These are phyloP conservation scores for Ecdyonurus torrentis DNA, from an alignment of 2,888 invertebrate genomes.

Conservation along the genomic window DNA sequence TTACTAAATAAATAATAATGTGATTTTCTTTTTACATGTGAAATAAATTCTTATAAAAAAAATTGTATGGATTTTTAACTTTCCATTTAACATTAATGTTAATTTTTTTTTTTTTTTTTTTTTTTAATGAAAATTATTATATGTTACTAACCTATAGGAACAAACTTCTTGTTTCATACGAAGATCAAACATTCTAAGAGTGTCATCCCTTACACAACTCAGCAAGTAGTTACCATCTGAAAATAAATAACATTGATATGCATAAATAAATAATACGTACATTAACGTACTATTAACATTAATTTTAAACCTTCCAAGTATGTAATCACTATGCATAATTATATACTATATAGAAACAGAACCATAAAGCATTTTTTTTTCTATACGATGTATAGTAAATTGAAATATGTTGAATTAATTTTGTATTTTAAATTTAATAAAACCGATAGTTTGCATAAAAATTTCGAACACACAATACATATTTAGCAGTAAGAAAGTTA, in stretches of 20 bases:
- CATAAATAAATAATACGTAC: slow-evolving; percentile 6
- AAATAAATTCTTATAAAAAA: slow-evolving; percentile 2
- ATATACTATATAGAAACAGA: too few relatives aligned
- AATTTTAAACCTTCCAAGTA: too few relatives aligned
- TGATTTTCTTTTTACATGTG: neutral
- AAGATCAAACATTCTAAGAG: slow-evolving; percentile 83
- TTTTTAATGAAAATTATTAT: too few relatives aligned
- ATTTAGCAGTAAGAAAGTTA: too few relatives aligned
- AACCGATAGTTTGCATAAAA: too few relatives aligned
- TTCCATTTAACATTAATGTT: neutral
- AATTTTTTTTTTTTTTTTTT: neutral
- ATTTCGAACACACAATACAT: too few relatives aligned
- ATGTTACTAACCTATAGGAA: slow-evolving; percentile 85
- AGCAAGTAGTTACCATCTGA: slow-evolving; percentile 79
- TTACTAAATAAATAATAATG: neutral
- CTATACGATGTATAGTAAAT: too few relatives aligned
- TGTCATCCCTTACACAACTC: slow-evolving; percentile 89
- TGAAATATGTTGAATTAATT: too few relatives aligned
- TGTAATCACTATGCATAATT: too few relatives aligned
- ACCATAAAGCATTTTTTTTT: too few relatives aligned
- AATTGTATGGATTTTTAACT: neutral
- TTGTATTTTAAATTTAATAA: too few relatives aligned
- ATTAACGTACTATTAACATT: too few relatives aligned
- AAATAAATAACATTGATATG: slow-evolving; percentile 25
- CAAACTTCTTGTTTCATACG: slow-evolving; percentile 83